Evolutionary conservation across 2,113 vertebrate species (phyloP).

Genomic region (Bubo blakistoni): DNA sequence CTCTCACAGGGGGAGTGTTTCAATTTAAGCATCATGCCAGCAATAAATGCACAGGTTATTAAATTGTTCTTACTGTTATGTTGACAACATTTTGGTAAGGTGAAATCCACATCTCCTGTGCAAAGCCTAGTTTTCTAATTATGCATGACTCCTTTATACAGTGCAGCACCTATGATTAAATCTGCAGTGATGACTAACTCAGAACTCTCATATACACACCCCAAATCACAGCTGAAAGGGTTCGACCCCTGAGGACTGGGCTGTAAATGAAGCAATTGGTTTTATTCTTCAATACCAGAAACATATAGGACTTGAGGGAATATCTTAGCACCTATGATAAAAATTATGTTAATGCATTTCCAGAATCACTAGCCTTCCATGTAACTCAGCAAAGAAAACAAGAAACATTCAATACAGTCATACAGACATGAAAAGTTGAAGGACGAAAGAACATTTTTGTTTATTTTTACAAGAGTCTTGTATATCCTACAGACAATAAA

Average conservation of each 20-base stretch:
- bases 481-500: not conserved
- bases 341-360: not conserved
- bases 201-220: not conserved
- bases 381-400: not conserved
- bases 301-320: not conserved
- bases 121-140: not conserved
- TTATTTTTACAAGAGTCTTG: not conserved
- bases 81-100: not conserved
- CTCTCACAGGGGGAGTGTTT: not conserved
- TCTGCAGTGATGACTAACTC: not conserved
- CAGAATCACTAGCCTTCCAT: not conserved
- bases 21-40: not conserved
- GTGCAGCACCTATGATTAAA: not conserved
- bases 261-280: not conserved
- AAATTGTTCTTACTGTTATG: not conserved
- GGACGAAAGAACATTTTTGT: not conserved
- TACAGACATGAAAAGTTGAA: not conserved
- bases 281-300: not conserved
- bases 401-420: not conserved
- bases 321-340: not conserved
- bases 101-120: not conserved
- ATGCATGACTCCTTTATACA: not conserved
- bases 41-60: not conserved
- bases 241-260: not conserved
- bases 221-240: not conserved